Evolutionary conservation across 2,888 invertebrate species (phyloP).

Genomic region (Caenorhabditis sulstoni): DNA sequence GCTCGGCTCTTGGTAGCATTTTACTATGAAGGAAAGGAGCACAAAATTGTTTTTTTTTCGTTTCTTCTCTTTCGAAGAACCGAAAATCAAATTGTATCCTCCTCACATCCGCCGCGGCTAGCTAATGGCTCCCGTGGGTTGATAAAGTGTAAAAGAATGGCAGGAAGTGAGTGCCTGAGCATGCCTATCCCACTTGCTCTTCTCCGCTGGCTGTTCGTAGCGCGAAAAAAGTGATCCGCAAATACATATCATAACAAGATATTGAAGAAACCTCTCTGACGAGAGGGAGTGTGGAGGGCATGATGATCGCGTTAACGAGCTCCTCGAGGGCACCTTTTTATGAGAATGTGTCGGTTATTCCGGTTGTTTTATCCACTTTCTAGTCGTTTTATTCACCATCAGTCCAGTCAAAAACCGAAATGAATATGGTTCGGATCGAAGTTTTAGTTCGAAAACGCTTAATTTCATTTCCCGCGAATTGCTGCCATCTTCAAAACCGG

Average conservation of each 20-base stretch:
- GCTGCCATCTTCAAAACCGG: no score
- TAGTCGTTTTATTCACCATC: not conserved
- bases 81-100: conserved; percentile 46
- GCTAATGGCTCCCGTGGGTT: conserved; percentile 58
- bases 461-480: no score
- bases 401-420: no score
- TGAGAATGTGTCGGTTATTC: conserved; percentile 9
- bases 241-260: conserved; percentile 54
- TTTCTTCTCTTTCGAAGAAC: conserved; percentile 24
- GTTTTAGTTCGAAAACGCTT: no score
- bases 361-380: not conserved
- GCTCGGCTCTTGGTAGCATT: not conserved
- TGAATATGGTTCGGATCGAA: no score
- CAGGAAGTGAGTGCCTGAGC: conserved; percentile 52
- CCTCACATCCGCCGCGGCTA: conserved; percentile 29
- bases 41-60: not conserved
- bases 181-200: conserved; percentile 28
- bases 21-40: not conserved
- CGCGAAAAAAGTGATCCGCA: conserved; percentile 53
- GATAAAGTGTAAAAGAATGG: conserved; percentile 60
- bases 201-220: conserved; percentile 42
- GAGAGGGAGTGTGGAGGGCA: conserved; percentile 1
- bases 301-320: conserved; percentile 35
- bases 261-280: conserved; percentile 30
- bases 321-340: conserved; percentile 27